Percentiles rank a stretch among this genome's conserved stretches.
These are phyloP conservation scores for Epinotia brunnichana DNA, from an alignment of 2,888 invertebrate genomes.

Conservation along the genomic window DNA sequence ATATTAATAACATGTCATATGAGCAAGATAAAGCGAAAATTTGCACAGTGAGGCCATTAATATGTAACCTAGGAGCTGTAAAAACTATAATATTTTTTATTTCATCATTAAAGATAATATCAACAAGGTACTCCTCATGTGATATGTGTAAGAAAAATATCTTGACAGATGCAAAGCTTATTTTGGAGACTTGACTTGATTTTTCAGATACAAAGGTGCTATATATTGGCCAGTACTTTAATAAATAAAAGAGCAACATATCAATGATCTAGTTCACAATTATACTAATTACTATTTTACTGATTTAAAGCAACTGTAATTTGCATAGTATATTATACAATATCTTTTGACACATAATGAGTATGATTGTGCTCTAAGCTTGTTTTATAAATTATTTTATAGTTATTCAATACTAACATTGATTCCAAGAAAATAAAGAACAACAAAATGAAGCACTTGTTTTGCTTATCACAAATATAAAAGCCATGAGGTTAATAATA, in stretches of 20 bases:
- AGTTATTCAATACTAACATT: no score
- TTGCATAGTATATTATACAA: not conserved
- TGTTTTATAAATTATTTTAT: no score
- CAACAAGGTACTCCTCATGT: no score
- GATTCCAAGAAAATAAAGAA: not conserved
- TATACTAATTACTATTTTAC: not conserved
- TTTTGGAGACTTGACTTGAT: no score
- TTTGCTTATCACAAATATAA: slow-evolving; percentile 42
- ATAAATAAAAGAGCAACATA: not conserved
- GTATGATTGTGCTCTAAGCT: not conserved
- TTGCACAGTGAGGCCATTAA: not conserved
- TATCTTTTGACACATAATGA: not conserved
- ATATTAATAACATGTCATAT: not conserved
- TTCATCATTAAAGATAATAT: no score
- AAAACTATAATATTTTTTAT: no score
- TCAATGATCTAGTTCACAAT: not conserved
- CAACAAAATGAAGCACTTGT: slow-evolving; percentile 32
- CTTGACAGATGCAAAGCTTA: no score
- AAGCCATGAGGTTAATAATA: slow-evolving; percentile 19
- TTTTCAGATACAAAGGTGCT: no score
- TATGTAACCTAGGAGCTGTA: not conserved
- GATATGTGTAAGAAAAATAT: no score
- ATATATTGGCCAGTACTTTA: no score
- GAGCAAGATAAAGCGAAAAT: not conserved
- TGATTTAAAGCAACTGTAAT: not conserved